phyloP scores from a whole-genome alignment of 2,888 invertebrate genomes.

The Hyposoter dolosus region DNA sequence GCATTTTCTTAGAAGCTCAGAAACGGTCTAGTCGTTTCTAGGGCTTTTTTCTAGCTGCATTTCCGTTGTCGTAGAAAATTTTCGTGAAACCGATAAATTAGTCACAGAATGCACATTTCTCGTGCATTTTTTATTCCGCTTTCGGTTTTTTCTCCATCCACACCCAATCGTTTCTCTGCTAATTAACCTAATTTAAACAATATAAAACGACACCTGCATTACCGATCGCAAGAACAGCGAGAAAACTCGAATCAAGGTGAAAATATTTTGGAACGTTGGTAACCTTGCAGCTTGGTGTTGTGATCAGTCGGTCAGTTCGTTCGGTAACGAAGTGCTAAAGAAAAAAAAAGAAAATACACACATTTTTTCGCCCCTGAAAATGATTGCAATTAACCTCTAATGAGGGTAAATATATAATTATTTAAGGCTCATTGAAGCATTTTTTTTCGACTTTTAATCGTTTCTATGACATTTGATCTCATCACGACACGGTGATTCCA shows the following conservation, averaged over 20 bases:
- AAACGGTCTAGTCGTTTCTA: background rate
- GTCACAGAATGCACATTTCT: background rate
- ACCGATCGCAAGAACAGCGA: background rate
- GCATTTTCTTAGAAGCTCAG: background rate
- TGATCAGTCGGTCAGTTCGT: conserved; percentile 27
- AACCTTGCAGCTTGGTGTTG: background rate
- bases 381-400: conserved; percentile 72
- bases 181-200: background rate
- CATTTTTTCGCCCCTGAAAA: conserved; percentile 62
- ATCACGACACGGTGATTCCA: background rate
- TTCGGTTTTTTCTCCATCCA: background rate
- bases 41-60: background rate
- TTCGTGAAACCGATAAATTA: background rate
- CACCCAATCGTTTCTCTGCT: background rate
- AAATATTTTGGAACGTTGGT: background rate
- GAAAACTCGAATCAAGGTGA: background rate
- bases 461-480: conserved; percentile 16
- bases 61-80: background rate
- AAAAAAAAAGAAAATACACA: conserved; percentile 26
- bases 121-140: too few species aligned
- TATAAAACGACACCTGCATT: background rate
- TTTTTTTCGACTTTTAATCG: conserved; percentile 26
- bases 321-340: conserved; percentile 39
- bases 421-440: conserved; percentile 31
- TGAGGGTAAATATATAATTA: conserved; percentile 71